Evolutionary conservation across 2,797 vertebrate genomes (phyloP).

Genomic region (Chiloscyllium punctatum): DNA sequence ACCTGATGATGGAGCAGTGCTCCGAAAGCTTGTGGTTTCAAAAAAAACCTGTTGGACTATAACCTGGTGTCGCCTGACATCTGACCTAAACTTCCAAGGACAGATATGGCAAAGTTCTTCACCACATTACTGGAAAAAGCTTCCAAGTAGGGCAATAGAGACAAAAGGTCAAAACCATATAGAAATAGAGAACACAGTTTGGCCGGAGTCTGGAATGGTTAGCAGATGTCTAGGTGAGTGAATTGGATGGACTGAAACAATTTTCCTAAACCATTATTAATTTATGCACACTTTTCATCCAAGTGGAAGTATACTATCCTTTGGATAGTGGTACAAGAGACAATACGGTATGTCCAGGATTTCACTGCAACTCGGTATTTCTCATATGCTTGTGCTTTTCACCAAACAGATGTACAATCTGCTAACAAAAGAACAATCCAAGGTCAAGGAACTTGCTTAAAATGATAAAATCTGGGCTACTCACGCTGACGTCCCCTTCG

Average conservation of each 20-base stretch:
- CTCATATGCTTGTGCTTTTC: background rate
- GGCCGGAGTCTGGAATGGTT: too few species aligned
- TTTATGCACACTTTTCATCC: background rate
- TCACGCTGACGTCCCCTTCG: conserved; percentile 23
- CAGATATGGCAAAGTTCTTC: background rate
- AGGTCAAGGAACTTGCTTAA: background rate
- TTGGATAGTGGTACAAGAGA: background rate
- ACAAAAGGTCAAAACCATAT: background rate
- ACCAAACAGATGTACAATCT: too few species aligned
- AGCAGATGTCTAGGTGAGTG: background rate
- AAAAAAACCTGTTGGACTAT: too few species aligned
- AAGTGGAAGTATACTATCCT: background rate
- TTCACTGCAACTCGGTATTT: background rate
- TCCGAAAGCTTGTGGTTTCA: too few species aligned
- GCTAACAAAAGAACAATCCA: background rate
- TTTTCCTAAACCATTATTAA: background rate
- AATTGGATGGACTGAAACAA: background rate
- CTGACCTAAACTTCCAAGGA: background rate
- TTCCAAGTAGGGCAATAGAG: background rate
- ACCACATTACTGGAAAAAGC: background rate
- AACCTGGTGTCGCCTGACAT: too few species aligned
- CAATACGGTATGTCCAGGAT: background rate
- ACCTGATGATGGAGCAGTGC: too few species aligned
- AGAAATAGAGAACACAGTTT: background rate
- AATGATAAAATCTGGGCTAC: background rate